Evolutionary conservation across 2,113 vertebrate species (phyloP), one percentile per base, ranked within the genome.

Genomic region (Brachyistius frenatus): DNA sequence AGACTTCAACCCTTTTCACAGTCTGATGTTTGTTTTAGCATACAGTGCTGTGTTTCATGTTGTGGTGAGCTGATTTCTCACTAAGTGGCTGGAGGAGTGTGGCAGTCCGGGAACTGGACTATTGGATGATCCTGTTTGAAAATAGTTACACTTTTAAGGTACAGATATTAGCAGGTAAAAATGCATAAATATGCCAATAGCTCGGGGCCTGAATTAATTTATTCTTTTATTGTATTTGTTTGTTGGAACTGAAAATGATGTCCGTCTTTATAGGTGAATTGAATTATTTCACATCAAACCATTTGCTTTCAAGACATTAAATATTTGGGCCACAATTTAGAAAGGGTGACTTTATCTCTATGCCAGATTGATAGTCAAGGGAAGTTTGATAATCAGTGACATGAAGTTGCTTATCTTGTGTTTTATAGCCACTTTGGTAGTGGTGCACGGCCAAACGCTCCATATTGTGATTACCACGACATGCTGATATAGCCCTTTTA

Each of bases 21-120:
- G 85, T 53, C 75, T 57, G 52, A 47, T 89, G 82, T 93, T 94
- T 93, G 86, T 74, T 78, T 92, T 86, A 67, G 85, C 88, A 80
- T 81, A 90, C 89, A 91, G 81, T 88, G 71, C 74, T 66, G 78
- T 76, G 39, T 82, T 90, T 91, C 86, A 87, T 84, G 70, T 23
- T 88, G 86, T 44, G 62, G 61, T 73, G 76, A 89, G 68, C 63
- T 52, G 76, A 87, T 84, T 89, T 86, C 81, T 87, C 82, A 67
- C 73, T 36, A n/a, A 88, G 80, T 16, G 30, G 82, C 80, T 23
- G 23, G 23, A 73, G 78, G 73, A 87, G 76, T 78, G 71, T 71
- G 73, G 58, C 79, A 73, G 79, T 49, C 35, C 66, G 80, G 74
- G 53, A 80, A 16, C 33, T 2, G 0, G 70, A 76, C 73, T 69